A percentile compares a stretch with the other conserved stretches of the same genome.
These are phyloP conservation scores for Amphilophus citrinellus DNA, from an alignment of 2,113 vertebrate species.

Conservation along the genomic window DNA sequence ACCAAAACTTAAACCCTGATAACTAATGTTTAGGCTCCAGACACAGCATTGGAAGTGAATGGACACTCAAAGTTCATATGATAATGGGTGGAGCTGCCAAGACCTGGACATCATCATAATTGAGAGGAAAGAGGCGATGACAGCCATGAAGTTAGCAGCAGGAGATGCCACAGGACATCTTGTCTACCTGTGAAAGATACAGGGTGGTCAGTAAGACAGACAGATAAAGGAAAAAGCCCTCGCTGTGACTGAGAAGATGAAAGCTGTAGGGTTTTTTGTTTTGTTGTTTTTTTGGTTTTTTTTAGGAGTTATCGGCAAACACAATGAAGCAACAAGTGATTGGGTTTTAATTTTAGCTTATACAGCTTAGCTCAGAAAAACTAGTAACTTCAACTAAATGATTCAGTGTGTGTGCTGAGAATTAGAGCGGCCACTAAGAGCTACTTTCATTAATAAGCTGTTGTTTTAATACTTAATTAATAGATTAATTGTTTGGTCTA, in stretches of 20 bases:
- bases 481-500: not conserved
- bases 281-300: not conserved
- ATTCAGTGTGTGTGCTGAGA: not conserved
- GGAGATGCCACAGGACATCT: constrained; percentile 18
- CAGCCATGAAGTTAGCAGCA: constrained; percentile 42
- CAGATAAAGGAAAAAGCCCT: not conserved
- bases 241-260: not conserved
- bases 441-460: not conserved
- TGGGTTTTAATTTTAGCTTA: not conserved
- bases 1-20: constrained; percentile 4
- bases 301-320: not conserved
- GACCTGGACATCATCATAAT: constrained; percentile 37
- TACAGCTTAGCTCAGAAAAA: not conserved
- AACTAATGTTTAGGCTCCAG: constrained; percentile 11
- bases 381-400: not conserved
- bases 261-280: not conserved
- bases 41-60: not conserved
- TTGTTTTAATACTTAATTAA: not conserved
- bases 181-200: constrained; percentile 8
- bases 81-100: constrained; percentile 20
- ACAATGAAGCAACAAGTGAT: not conserved
- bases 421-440: not conserved
- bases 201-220: constrained; percentile 9
- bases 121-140: constrained; percentile 37
- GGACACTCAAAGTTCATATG: constrained; percentile 12